Evolutionary conservation across 2,113 vertebrate genomes (phyloP), one percentile per base, ranked within the genome.

Genomic region (Thunnus maccoyii): DNA sequence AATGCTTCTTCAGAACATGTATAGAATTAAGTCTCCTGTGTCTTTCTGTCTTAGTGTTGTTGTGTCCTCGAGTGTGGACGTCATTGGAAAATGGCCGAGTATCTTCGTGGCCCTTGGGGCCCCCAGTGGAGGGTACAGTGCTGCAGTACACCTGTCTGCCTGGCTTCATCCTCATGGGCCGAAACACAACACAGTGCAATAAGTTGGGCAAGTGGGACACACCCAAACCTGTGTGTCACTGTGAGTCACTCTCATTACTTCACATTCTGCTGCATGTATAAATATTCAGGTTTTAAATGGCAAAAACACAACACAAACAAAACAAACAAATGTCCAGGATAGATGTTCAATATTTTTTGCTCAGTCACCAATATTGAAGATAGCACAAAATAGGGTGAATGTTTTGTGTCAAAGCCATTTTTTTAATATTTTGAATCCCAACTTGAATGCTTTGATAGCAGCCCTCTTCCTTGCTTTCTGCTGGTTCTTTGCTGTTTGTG

Each of bases 11-110:
- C 44, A 65, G 44, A 14, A 69, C 14, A 17, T 60, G 18, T 4
- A 2, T 64, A 9, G 9, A 32, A 22, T 60, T 5, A 55, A 32
- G 1, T n/a, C 1, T 15, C 16, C 8, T 30, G 10, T 70, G 20
- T 36, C 7, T 50, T 25, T 71, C 4, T 60, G 18, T 44, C 20
- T 17, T 91, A 97, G 97, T 97, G 88, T 87, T 96, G 64, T 94
- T 94, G 68, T 97, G 97, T 79, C 93, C 96, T 44, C 95, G 94
- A 41, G 93, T 96, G 79, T 96, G 96, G 90, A 89, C 96, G 47
- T 96, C 95, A 54, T 77, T 97, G 93, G 97, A 97, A 92, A 97
- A 97, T 10, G 97, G 96, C n/a, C 94, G 93, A 14, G 96, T 95
- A 75, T 86, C 92, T 20, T 83, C 92, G 1, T 87, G 89, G 79